Conservation (phyloP, 2,797 vertebrate species). For the Sebastes taczanowskii region DNA sequence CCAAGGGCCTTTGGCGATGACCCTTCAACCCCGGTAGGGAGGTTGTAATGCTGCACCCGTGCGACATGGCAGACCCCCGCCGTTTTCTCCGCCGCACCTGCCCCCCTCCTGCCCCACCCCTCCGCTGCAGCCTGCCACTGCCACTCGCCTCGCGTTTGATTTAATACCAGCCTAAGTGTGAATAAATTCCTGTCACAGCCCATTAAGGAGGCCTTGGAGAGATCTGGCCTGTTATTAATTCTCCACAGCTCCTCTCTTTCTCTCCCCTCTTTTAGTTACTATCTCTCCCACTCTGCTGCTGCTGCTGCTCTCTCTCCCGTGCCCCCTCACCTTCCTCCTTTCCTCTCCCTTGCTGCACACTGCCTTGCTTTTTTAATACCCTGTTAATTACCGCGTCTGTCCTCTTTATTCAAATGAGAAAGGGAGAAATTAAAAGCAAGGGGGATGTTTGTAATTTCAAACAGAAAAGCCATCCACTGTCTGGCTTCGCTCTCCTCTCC, state of each 20-base stretch:
- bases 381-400: constrained; percentile 83
- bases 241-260: constrained; percentile 77
- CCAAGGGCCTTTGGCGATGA: constrained; percentile 43
- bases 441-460: constrained; percentile 77
- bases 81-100: constrained; percentile 25
- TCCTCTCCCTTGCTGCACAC: constrained; percentile 30
- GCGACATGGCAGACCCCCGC: constrained; percentile 38
- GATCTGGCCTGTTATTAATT: constrained; percentile 87
- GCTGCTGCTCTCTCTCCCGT: constrained; percentile 3
- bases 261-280: constrained; percentile 63
- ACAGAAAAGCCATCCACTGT: constrained; percentile 43
- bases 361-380: constrained; percentile 79
- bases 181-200: constrained; percentile 89
- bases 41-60: constrained; percentile 35
- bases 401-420: constrained; percentile 85
- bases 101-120: constrained; percentile 31
- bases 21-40: constrained; percentile 24
- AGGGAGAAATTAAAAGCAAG: constrained; percentile 79
- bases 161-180: constrained; percentile 87
- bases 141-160: constrained; percentile 80
- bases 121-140: constrained; percentile 70
- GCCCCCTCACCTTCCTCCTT: constrained; percentile 15
- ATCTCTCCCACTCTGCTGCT: constrained; percentile 57
- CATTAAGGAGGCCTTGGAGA: constrained; percentile 88
- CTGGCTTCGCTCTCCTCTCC: constrained; percentile 43